phyloP scores from a whole-genome alignment of 2,113 vertebrate species.

The Sturnira hondurensis region DNA sequence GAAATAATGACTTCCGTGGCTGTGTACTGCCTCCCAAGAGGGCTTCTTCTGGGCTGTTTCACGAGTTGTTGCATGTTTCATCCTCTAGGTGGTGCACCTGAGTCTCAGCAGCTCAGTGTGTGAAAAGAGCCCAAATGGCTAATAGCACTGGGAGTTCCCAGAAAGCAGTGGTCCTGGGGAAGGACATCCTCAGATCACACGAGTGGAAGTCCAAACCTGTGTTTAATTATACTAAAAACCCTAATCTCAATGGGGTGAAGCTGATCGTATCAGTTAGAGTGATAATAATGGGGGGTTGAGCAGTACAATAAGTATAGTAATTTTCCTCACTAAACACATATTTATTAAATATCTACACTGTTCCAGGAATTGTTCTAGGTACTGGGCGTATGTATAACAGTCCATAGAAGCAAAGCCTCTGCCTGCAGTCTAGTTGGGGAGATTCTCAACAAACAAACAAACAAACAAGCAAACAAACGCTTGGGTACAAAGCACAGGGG shows the following conservation, averaged over 20 bases:
- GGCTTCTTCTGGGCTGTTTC: neutral
- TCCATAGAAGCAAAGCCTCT: neutral
- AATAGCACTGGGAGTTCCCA: neutral
- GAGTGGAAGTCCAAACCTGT: neutral
- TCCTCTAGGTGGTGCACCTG: slow-evolving; percentile 58
- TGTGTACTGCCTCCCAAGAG: neutral
- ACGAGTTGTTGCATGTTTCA: neutral
- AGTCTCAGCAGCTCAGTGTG: neutral
- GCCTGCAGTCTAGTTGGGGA: neutral
- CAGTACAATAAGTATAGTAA: neutral
- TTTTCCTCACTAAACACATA: neutral
- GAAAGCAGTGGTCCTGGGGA: neutral
- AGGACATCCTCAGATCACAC: neutral
- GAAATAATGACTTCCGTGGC: neutral
- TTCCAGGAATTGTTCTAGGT: neutral
- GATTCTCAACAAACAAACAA: neutral
- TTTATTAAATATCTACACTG: neutral
- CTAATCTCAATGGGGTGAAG: neutral
- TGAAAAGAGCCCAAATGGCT: neutral
- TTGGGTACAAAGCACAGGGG: neutral
- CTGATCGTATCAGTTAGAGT: neutral
- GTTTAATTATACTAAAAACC: neutral
- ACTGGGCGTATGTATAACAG: neutral
- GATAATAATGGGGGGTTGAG: neutral
- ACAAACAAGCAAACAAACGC: neutral